Evolutionary conservation across 2,797 vertebrate genomes (phyloP).

Genomic region (Manis crassicaudata): DNA sequence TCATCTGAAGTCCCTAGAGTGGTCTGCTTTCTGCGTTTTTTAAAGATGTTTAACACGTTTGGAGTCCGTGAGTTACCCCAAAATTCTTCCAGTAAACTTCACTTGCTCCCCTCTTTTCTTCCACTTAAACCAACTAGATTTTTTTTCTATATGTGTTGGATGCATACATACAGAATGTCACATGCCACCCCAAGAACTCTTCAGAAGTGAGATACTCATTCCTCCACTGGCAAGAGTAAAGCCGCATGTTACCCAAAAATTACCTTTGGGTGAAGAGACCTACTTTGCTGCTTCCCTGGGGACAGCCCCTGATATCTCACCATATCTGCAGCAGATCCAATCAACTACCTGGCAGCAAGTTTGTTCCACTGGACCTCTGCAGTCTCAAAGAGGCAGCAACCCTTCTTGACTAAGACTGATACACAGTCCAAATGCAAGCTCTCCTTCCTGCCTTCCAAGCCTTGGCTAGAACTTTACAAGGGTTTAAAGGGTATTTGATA

Average conservation of each 20-base stretch:
- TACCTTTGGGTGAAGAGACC: not conserved
- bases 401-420: not conserved
- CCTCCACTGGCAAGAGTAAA: not conserved
- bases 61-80: not conserved
- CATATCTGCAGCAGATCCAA: not conserved
- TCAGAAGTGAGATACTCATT: not conserved
- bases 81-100: not conserved
- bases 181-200: not conserved
- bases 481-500: not conserved
- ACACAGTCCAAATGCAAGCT: not conserved
- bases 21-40: not conserved
- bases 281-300: not conserved
- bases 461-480: not conserved
- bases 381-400: not conserved
- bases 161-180: not conserved
- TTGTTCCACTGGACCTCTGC: not conserved
- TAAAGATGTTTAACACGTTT: not conserved
- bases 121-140: not conserved
- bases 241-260: not conserved
- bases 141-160: not conserved
- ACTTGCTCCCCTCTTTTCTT: not conserved
- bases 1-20: not conserved
- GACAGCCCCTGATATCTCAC: not conserved
- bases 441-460: not conserved
- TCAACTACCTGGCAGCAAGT: not conserved